Conservation (phyloP, 2,113 vertebrate species). For the Noctilio leporinus region DNA sequence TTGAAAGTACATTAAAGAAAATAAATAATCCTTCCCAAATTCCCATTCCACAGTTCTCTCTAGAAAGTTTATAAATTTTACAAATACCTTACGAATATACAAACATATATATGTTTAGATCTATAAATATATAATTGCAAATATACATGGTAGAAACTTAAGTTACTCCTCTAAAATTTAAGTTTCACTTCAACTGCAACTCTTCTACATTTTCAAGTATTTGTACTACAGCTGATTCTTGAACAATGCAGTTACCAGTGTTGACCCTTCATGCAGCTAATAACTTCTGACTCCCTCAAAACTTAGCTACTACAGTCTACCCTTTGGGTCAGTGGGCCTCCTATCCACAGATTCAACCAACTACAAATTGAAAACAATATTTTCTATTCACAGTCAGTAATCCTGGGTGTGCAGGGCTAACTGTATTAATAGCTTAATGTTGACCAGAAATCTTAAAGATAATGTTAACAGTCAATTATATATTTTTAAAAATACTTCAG, state of each 20-base stretch:
- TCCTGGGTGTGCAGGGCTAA: not conserved
- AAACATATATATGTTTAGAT: not conserved
- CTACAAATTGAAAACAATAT: not conserved
- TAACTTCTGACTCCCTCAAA: not conserved
- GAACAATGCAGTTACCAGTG: not conserved
- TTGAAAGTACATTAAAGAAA: not conserved
- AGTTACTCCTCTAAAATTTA: not conserved
- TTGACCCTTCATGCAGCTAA: not conserved
- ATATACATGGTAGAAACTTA: not conserved
- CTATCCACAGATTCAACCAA: too few species aligned
- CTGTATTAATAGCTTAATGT: not conserved
- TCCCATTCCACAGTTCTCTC: not conserved
- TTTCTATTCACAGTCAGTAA: not conserved
- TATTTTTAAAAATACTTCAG: too few species aligned
- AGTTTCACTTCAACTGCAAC: not conserved
- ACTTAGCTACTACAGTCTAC: too few species aligned
- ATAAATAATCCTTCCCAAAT: not conserved
- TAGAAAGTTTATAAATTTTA: not conserved
- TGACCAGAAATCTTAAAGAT: not conserved
- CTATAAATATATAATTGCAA: not conserved
- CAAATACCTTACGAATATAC: not conserved
- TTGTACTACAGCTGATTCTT: not conserved
- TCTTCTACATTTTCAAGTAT: not conserved
- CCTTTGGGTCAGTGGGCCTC: too few species aligned
- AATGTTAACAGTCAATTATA: not conserved